A percentile compares a stretch with the other conserved stretches of the same genome.
Evolutionary conservation across 2,888 invertebrate species (phyloP).

Genomic region (Caradrina clavipalpis): DNA sequence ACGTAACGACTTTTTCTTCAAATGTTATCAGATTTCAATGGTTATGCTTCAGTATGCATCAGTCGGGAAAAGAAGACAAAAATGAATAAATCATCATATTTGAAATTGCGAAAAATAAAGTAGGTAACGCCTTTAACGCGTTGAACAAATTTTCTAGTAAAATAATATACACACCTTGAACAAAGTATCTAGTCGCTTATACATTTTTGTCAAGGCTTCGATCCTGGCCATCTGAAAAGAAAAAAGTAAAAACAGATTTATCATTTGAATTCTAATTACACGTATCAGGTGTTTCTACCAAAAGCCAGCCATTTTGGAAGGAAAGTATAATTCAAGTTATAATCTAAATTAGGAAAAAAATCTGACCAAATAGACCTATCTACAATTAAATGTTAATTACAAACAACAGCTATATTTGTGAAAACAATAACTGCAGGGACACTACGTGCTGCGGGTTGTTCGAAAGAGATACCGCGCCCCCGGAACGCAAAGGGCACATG

Average conservation of each 20-base stretch:
- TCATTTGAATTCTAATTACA: neutral
- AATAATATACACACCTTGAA: constrained; percentile 54
- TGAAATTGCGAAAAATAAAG: neutral
- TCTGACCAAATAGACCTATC: neutral
- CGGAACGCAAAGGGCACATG: too few species aligned
- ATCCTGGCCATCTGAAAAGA: constrained; percentile 48
- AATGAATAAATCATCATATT: constrained; percentile 75
- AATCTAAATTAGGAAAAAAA: too few species aligned
- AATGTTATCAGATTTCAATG: constrained; percentile 61
- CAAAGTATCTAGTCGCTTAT: constrained; percentile 26
- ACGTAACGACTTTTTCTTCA: constrained; percentile 45
- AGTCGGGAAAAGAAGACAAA: constrained; percentile 85
- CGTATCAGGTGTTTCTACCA: neutral
- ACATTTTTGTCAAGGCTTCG: constrained; percentile 41
- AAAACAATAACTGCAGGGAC: neutral
- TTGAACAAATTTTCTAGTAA: too few species aligned
- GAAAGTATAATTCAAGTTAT: neutral
- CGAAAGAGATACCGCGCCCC: too few species aligned
- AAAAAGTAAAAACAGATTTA: constrained; percentile 19
- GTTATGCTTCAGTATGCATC: constrained; percentile 77
- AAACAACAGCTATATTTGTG: constrained; percentile 6
- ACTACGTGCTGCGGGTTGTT: too few species aligned
- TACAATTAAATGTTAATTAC: neutral
- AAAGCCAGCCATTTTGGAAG: neutral
- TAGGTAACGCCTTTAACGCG: neutral